phyloP scores from a whole-genome alignment of 2,797 vertebrate species.

The Pygocentrus nattereri region DNA sequence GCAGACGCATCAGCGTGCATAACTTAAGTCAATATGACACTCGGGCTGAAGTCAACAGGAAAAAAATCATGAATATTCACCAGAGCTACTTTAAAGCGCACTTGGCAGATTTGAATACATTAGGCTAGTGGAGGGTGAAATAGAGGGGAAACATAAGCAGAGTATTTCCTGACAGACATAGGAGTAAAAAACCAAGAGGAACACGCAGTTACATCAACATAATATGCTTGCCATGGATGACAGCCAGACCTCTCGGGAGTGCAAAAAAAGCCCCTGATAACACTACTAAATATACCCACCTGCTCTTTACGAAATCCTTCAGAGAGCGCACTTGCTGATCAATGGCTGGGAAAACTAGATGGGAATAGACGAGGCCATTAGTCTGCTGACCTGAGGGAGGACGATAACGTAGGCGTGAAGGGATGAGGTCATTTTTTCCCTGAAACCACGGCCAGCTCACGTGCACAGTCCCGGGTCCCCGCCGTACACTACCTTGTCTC shows the following conservation, averaged over 20 bases:
- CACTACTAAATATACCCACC: conserved; percentile 14
- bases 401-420: conserved; percentile 20
- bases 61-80: conserved; percentile 46
- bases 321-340: conserved; percentile 37
- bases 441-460: conserved; percentile 16
- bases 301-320: conserved; percentile 16
- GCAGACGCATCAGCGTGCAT: background rate
- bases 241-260: conserved; percentile 36
- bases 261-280: background rate
- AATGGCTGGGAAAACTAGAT: conserved; percentile 42
- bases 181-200: conserved; percentile 30
- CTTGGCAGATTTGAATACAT: conserved; percentile 40
- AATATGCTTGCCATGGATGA: conserved; percentile 41
- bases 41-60: conserved; percentile 24
- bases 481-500: background rate
- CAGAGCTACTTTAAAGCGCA: conserved; percentile 22
- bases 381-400: conserved; percentile 49
- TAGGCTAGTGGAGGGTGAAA: conserved; percentile 38
- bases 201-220: conserved; percentile 35
- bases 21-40: conserved; percentile 33
- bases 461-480: background rate
- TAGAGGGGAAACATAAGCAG: conserved; percentile 14
- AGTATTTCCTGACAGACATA: background rate
- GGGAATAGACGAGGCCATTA: conserved; percentile 36
- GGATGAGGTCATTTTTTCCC: conserved; percentile 30